Evolutionary conservation across 2,797 vertebrate species (phyloP).

Genomic region (Cyclura pinguis): DNA sequence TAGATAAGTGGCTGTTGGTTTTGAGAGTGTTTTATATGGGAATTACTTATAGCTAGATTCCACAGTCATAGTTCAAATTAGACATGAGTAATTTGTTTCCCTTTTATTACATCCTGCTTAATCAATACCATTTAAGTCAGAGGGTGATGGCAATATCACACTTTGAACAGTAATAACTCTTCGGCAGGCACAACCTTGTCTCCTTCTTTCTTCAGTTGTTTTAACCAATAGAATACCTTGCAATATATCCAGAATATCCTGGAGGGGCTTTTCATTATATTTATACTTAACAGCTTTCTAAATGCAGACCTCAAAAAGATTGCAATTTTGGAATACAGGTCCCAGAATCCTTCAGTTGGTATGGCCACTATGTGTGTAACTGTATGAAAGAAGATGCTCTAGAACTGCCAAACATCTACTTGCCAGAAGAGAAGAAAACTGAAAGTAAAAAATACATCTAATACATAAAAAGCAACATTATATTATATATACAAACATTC

Average conservation of each 20-base stretch:
- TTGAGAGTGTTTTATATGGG: slow-evolving; percentile 22
- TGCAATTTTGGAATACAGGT: background rate
- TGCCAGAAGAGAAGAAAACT: background rate
- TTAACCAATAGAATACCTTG: slow-evolving; percentile 33
- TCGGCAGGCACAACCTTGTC: slow-evolving; percentile 36
- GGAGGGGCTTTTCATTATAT: background rate
- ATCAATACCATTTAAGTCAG: background rate
- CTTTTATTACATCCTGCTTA: slow-evolving; percentile 42
- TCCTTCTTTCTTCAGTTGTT: background rate
- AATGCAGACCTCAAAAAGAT: background rate
- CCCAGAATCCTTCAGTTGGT: too few relatives aligned
- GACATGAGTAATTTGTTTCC: slow-evolving; percentile 39
- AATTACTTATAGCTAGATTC: slow-evolving; percentile 31
- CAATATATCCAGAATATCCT: background rate
- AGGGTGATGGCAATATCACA: slow-evolving; percentile 39
- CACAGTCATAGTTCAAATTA: slow-evolving; percentile 34
- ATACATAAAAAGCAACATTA: background rate
- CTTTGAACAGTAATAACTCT: slow-evolving; percentile 29
- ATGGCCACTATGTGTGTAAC: background rate
- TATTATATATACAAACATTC: too few relatives aligned
- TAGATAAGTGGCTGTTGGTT: slow-evolving; percentile 28
- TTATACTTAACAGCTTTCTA: background rate
- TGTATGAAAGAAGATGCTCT: background rate
- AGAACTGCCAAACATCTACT: background rate
- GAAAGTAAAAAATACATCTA: background rate